phyloP scores from a whole-genome alignment of 2,113 vertebrate species.

The Psilopsiagon aymara region DNA sequence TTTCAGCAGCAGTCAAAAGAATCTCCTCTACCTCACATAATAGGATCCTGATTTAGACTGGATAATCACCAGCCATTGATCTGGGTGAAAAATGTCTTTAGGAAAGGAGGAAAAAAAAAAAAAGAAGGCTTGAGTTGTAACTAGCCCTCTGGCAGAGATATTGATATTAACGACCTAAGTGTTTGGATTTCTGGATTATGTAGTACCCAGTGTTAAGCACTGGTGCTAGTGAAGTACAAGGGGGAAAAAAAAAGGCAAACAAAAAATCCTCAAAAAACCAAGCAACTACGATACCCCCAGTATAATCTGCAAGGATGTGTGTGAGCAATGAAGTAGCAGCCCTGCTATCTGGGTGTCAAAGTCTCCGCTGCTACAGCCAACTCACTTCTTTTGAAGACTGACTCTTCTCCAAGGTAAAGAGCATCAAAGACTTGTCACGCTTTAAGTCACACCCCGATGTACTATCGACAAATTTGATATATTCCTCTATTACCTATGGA shows the following conservation, averaged over 20 bases:
- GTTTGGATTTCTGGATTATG: slow-evolving; percentile 1
- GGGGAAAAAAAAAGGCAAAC: background rate
- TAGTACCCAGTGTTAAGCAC: background rate
- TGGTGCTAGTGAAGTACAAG: background rate
- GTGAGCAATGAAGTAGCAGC: background rate
- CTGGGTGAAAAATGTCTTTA: slow-evolving; percentile 39
- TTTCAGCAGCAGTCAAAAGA: slow-evolving; percentile 51
- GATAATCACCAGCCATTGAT: slow-evolving; percentile 40
- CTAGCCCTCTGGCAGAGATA: background rate
- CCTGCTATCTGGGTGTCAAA: background rate
- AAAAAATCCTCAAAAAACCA: background rate
- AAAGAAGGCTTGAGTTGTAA: background rate
- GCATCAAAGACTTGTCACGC: background rate
- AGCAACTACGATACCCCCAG: background rate
- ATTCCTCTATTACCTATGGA: background rate
- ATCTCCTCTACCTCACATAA: slow-evolving; percentile 12
- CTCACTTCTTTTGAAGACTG: background rate
- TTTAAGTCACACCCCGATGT: background rate
- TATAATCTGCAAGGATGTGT: background rate
- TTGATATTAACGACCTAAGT: background rate
- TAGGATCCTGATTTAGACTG: slow-evolving; percentile 22
- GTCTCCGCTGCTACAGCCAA: background rate
- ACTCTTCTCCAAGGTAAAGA: background rate
- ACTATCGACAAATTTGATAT: background rate
- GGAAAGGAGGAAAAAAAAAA: background rate